A percentile compares a stretch with the other conserved stretches of the same genome.
Conservation (phyloP, 2,888 invertebrate genomes). For the Agonopterix alstromeriana region DNA sequence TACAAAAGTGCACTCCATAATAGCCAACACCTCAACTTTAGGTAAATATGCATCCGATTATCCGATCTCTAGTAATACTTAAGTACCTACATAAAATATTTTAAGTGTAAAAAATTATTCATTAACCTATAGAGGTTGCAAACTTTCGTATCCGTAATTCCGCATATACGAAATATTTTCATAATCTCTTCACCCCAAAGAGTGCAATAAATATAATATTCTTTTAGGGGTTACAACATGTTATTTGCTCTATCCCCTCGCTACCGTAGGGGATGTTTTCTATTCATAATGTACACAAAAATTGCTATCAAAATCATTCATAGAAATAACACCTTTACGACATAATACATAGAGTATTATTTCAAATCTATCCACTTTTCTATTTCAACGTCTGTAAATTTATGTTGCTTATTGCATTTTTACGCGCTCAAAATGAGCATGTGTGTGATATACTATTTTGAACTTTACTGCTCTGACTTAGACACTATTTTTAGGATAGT, state of each 20-base stretch:
- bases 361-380: slow-evolving; percentile 5
- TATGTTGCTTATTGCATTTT: slow-evolving; percentile 69
- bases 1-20: too few relatives aligned
- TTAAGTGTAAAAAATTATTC: too few relatives aligned
- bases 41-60: too few relatives aligned
- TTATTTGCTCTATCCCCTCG: slow-evolving; percentile 61
- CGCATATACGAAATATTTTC: slow-evolving; percentile 29
- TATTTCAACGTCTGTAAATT: slow-evolving; percentile 43
- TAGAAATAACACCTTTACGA: slow-evolving; percentile 31
- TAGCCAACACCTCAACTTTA: too few relatives aligned
- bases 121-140: too few relatives aligned
- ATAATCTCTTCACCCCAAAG: slow-evolving; percentile 45
- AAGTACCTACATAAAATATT: too few relatives aligned
- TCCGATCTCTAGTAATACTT: too few relatives aligned
- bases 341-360: slow-evolving; percentile 13
- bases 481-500: slow-evolving; percentile 28
- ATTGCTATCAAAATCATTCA: slow-evolving; percentile 29
- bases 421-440: slow-evolving; percentile 65
- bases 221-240: slow-evolving; percentile 50
- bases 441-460: slow-evolving; percentile 50
- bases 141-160: too few relatives aligned
- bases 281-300: slow-evolving; percentile 60
- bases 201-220: slow-evolving; percentile 66
- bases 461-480: slow-evolving; percentile 46
- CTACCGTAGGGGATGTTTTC: slow-evolving; percentile 46